These are phyloP conservation scores for Muraenolepis orangiensis DNA, from an alignment of 2,797 vertebrate genomes.

Conservation along the genomic window DNA sequence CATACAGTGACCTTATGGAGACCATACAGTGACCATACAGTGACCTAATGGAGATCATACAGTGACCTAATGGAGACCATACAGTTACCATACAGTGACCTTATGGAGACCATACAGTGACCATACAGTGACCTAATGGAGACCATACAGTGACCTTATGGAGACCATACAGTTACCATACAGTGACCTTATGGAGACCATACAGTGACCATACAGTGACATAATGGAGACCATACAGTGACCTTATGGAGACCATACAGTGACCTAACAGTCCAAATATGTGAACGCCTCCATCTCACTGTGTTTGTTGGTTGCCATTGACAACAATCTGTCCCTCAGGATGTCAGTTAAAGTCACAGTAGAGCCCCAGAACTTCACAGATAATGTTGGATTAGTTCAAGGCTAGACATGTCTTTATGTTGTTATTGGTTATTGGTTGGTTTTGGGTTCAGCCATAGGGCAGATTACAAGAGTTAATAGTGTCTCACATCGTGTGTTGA, in stretches of 20 bases:
- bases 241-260: constrained; percentile 30
- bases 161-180: not conserved
- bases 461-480: no score
- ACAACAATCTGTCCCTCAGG: constrained; percentile 40
- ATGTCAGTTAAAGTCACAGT: constrained; percentile 28
- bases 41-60: not conserved
- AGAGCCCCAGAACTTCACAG: constrained; percentile 13
- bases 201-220: constrained; percentile 26
- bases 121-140: no score
- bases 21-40: not conserved
- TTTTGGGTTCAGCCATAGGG: no score
- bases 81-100: constrained; percentile 24
- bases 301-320: constrained; percentile 44
- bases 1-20: not conserved
- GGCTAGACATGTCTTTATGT: not conserved
- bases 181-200: not conserved
- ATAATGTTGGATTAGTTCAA: constrained; percentile 35
- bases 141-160: no score
- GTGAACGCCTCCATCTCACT: constrained; percentile 48
- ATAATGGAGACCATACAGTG: constrained; percentile 30
- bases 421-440: not conserved
- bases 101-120: no score
- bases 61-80: not conserved
- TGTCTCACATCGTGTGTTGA: no score
- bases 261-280: constrained; percentile 48